Evolutionary conservation across 2,888 invertebrate genomes (phyloP).

Genomic region (Cryptocephalus primarius): DNA sequence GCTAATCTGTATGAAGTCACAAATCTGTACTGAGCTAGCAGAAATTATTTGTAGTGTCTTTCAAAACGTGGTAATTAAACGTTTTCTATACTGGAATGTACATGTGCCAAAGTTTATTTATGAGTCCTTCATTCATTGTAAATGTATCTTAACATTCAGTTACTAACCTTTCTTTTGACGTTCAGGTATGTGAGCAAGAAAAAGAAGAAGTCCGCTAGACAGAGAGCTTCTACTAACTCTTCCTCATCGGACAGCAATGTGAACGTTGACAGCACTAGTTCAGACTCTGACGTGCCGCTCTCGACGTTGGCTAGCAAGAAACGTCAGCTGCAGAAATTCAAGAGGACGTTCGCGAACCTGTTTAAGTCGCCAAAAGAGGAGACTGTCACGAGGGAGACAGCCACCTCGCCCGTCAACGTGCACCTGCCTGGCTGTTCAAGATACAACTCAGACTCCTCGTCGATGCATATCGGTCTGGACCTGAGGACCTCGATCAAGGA

Average conservation of each 20-base stretch:
- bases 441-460: not conserved
- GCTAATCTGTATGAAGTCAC: no score
- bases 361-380: not conserved
- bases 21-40: no score
- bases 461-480: not conserved
- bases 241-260: conserved; percentile 6
- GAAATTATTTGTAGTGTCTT: no score
- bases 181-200: no score
- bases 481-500: no score
- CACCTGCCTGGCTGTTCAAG: not conserved
- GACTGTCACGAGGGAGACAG: not conserved
- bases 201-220: conserved; percentile 5
- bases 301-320: conserved; percentile 8
- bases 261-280: conserved; percentile 6
- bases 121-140: no score
- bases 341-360: conserved; percentile 1
- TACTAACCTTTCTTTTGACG: no score
- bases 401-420: not conserved
- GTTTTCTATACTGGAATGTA: no score
- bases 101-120: no score
- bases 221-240: conserved; percentile 7
- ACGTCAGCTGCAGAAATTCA: conserved; percentile 5
- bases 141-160: no score
- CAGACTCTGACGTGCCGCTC: conserved; percentile 14
- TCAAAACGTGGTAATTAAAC: no score